Percentiles rank a stretch among this genome's conserved stretches.
Conservation (phyloP, 2,113 vertebrate species). For the Fulica atra region DNA sequence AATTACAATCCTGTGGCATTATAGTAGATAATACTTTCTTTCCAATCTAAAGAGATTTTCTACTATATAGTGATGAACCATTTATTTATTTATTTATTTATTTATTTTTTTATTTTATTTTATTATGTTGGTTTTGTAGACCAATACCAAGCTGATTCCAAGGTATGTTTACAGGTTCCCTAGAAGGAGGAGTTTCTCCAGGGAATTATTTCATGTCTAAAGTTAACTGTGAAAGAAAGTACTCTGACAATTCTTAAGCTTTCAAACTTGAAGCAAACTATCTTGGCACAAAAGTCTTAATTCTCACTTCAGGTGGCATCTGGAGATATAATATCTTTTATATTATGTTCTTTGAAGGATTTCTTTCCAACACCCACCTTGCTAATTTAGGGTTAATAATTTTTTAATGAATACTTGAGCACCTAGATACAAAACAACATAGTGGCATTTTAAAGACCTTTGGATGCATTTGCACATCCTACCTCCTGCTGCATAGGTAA, state of each 20-base stretch:
- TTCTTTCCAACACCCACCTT: not conserved
- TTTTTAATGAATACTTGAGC: not conserved
- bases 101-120: too few relatives aligned
- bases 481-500: not conserved
- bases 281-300: not conserved
- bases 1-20: not conserved
- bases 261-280: conserved; percentile 20
- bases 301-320: not conserved
- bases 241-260: not conserved
- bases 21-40: not conserved
- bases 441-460: not conserved
- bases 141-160: not conserved
- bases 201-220: not conserved
- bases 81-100: too few relatives aligned
- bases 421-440: not conserved
- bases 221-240: not conserved
- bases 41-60: not conserved
- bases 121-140: not conserved
- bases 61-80: not conserved
- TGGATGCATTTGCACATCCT: not conserved
- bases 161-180: not conserved
- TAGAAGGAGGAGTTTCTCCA: not conserved
- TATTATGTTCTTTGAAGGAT: not conserved
- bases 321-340: not conserved
- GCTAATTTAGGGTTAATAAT: not conserved